A percentile compares a stretch with the other conserved stretches of the same genome.
phyloP scores from a whole-genome alignment of 1,140 invertebrate species.

The Agraylea sexmaculata region DNA sequence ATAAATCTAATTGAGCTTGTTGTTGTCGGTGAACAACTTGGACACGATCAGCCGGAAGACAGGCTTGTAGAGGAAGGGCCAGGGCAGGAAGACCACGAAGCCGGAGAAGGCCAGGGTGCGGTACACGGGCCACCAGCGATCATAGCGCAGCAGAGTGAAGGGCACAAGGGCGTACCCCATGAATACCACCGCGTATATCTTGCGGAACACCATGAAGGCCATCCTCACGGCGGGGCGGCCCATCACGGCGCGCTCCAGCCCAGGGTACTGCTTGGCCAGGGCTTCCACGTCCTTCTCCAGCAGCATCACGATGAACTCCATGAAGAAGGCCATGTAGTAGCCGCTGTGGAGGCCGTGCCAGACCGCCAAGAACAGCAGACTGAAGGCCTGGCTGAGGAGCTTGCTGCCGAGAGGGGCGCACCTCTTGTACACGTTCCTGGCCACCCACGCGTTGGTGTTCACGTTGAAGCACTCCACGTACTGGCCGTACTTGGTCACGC shows the following conservation, averaged over 20 bases:
- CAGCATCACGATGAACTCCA: constrained; percentile 82
- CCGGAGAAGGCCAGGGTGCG: constrained; percentile 50
- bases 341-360: constrained; percentile 90
- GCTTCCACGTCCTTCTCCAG: constrained; percentile 64
- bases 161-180: constrained; percentile 77
- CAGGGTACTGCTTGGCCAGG: constrained; percentile 39
- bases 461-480: constrained; percentile 84
- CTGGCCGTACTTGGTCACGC: constrained; percentile 65
- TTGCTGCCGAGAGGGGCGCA: constrained; percentile 81
- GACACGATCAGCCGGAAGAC: constrained; percentile 23
- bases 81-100: constrained; percentile 48
- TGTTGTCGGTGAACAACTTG: no score
- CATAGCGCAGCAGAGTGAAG: constrained; percentile 62
- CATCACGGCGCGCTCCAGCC: no score
- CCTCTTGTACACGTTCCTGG: constrained; percentile 85
- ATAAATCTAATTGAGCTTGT: no score
- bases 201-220: no score
- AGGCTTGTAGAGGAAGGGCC: constrained; percentile 41
- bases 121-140: constrained; percentile 51
- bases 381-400: constrained; percentile 67
- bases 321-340: constrained; percentile 84
- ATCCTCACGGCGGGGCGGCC: no score
- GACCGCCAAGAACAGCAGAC: constrained; percentile 75
- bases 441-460: constrained; percentile 87
- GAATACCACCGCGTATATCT: constrained; percentile 59